Conservation (phyloP, 2,888 invertebrate species). For the Patella depressa region DNA sequence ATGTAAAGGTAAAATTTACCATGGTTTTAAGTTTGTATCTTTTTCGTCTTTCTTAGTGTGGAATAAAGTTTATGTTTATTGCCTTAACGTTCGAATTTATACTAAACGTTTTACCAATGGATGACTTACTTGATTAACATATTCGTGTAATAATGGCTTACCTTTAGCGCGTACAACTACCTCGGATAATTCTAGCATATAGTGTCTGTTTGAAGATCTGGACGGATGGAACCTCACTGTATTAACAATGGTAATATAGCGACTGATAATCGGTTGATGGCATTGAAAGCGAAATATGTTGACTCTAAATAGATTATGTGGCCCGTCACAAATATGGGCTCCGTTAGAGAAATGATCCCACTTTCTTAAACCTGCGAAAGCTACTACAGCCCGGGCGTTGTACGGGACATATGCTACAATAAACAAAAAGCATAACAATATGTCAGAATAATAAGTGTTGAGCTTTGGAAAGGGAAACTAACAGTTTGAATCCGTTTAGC, state of each 20-base stretch:
- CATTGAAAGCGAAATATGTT: not conserved
- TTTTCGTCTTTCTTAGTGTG: too few relatives aligned
- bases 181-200: not conserved
- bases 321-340: not conserved
- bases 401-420: not conserved
- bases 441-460: too few relatives aligned
- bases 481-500: too few relatives aligned
- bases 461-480: too few relatives aligned
- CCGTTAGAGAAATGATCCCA: not conserved
- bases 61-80: too few relatives aligned
- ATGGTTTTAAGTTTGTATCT: too few relatives aligned
- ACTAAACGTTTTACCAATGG: too few relatives aligned
- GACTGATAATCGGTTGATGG: not conserved
- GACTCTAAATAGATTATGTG: not conserved
- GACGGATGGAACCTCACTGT: not conserved
- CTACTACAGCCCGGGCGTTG: not conserved
- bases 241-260: not conserved
- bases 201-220: too few relatives aligned
- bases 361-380: not conserved
- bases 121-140: too few relatives aligned
- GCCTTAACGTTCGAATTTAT: too few relatives aligned
- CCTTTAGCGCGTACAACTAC: not conserved
- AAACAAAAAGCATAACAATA: not conserved
- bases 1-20: not conserved
- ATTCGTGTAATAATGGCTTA: not conserved